Evolutionary conservation across 1,140 invertebrate genomes (phyloP).

Genomic region (Bombus waltoni): DNA sequence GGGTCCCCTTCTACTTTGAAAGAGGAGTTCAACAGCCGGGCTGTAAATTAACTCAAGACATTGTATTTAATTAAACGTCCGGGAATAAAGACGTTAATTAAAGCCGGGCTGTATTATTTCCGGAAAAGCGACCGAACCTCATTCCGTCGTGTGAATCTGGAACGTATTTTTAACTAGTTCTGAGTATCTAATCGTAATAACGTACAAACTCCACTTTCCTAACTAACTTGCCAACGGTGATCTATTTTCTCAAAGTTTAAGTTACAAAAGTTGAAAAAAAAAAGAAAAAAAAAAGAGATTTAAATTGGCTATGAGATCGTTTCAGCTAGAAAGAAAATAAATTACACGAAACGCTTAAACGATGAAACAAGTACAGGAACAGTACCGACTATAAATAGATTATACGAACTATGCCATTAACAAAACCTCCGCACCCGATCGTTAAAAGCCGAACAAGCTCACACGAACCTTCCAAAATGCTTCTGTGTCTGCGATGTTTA

Average conservation of each 20-base stretch:
- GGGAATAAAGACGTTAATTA: constrained; percentile 35
- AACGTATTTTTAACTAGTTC: not conserved
- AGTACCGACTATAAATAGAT: not conserved
- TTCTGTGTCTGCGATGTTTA: not conserved
- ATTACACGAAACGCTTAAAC: too few relatives aligned
- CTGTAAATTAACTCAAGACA: constrained; percentile 28
- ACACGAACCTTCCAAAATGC: not conserved
- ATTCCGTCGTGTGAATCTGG: not conserved
- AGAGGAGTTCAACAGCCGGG: not conserved
- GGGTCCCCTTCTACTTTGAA: not conserved
- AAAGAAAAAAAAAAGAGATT: too few relatives aligned
- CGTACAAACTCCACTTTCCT: not conserved
- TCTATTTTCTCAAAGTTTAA: too few relatives aligned
- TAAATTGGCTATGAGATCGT: too few relatives aligned
- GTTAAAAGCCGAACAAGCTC: not conserved
- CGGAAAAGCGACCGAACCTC: not conserved
- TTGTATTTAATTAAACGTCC: constrained; percentile 41
- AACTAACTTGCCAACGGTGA: too few relatives aligned
- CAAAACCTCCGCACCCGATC: not conserved
- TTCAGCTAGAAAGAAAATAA: too few relatives aligned
- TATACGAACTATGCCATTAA: not conserved
- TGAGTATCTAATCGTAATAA: not conserved
- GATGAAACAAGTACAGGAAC: too few relatives aligned
- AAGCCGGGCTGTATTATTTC: constrained; percentile 23
- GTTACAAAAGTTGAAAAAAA: too few relatives aligned